Conservation (phyloP, 2,797 vertebrate genomes). For the Siniperca scherzeri region DNA sequence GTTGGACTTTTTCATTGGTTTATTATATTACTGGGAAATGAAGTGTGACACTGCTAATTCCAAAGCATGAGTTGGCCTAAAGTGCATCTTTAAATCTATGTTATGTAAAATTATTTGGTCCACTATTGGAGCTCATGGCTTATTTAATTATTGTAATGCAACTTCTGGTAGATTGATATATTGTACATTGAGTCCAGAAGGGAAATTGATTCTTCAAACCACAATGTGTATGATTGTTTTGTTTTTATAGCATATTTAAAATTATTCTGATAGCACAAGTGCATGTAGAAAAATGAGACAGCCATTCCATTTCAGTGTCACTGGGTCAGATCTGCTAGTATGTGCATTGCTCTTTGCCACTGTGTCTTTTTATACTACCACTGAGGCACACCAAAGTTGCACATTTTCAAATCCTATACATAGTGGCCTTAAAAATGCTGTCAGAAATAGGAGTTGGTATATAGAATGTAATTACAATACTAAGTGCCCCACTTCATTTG, state of each 20-base stretch:
- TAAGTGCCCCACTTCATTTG: not conserved
- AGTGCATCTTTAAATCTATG: not conserved
- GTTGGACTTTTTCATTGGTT: not conserved
- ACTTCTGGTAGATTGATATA: not conserved
- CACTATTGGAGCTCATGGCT: not conserved
- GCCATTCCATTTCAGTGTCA: not conserved
- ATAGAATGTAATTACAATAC: not conserved
- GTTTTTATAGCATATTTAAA: not conserved
- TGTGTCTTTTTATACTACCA: not conserved
- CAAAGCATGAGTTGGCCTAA: not conserved
- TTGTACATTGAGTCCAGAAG: not conserved
- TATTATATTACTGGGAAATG: slow-evolving; percentile 22
- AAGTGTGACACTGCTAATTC: slow-evolving; percentile 17
- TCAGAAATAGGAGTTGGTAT: too few species aligned
- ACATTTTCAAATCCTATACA: not conserved
- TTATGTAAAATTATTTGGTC: too few species aligned
- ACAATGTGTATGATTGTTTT: not conserved
- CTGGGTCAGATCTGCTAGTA: not conserved
- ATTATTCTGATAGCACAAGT: not conserved
- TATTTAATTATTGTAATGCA: not conserved
- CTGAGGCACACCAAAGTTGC: not conserved
- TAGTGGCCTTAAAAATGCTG: not conserved
- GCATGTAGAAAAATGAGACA: not conserved
- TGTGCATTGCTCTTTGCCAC: not conserved
- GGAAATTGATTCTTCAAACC: not conserved